Evolutionary conservation across 2,113 vertebrate species (phyloP).

Genomic region (Ailuropoda melanoleuca): DNA sequence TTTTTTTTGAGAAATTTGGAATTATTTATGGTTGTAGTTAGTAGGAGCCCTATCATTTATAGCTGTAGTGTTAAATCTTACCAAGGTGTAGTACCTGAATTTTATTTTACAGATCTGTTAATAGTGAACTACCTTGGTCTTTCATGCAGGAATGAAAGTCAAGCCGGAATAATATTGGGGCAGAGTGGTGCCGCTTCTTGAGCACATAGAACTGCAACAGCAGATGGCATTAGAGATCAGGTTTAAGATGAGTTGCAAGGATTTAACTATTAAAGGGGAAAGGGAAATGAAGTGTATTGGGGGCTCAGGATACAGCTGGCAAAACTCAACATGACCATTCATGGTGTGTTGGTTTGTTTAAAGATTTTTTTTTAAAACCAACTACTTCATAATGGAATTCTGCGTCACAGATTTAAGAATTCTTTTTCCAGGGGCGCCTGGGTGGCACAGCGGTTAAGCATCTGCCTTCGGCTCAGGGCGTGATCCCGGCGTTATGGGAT

Average conservation of each 20-base stretch:
- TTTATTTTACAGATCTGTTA: constrained; percentile 26
- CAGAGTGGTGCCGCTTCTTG: not conserved
- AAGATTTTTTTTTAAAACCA: not conserved
- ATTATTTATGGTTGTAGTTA: not conserved
- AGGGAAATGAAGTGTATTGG: not conserved
- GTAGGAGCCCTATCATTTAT: not conserved
- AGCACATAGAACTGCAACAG: constrained; percentile 8
- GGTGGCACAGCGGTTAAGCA: too few relatives aligned
- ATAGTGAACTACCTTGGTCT: not conserved
- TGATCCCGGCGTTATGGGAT: too few relatives aligned
- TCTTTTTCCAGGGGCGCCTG: not conserved
- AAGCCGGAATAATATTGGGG: not conserved
- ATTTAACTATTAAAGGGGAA: not conserved
- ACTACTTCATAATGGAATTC: not conserved
- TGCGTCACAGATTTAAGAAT: not conserved
- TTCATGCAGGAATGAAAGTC: not conserved
- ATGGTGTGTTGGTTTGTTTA: not conserved
- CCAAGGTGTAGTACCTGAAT: not conserved
- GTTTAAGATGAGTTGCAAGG: not conserved
- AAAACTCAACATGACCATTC: not conserved
- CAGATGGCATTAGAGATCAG: constrained; percentile 52
- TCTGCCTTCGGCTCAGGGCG: too few relatives aligned
- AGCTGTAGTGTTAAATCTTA: not conserved
- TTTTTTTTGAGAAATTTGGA: not conserved
- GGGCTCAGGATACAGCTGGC: not conserved